These are phyloP conservation scores for Ptycholaimellus sp. DNA, from an alignment of 2,888 invertebrate genomes.

Conservation along the genomic window DNA sequence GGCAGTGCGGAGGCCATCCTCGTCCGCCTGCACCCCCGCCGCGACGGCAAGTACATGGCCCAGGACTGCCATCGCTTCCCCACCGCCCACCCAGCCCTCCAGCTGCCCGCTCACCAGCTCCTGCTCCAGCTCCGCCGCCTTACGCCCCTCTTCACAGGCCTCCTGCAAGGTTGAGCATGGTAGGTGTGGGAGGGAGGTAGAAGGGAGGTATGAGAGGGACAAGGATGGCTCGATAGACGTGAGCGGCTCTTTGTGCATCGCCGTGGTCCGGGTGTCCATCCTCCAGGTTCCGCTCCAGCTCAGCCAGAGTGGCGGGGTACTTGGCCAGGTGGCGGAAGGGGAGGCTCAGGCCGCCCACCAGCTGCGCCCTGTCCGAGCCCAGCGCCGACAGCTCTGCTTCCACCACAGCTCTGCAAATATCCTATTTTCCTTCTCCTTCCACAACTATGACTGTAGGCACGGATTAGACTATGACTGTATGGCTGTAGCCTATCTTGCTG, in stretches of 20 bases:
- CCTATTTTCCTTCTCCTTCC: not conserved
- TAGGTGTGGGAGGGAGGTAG: no score
- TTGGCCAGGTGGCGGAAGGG: slow-evolving; percentile 82
- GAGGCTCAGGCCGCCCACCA: slow-evolving; percentile 74
- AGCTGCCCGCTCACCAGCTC: no score
- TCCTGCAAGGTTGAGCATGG: no score
- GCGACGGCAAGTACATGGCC: no score
- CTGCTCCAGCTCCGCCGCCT: no score
- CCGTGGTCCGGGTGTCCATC: slow-evolving; percentile 62
- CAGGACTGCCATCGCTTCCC: no score
- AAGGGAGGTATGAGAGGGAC: slow-evolving; percentile 43
- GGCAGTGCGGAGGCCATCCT: no score
- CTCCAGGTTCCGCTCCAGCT: slow-evolving; percentile 77
- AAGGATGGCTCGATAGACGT: slow-evolving; percentile 76
- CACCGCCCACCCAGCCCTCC: no score
- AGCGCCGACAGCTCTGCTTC: slow-evolving; percentile 52
- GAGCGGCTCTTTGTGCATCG: slow-evolving; percentile 77
- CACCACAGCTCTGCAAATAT: slow-evolving; percentile 7
- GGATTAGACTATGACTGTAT: not conserved
- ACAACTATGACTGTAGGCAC: no score
- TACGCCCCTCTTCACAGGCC: no score
- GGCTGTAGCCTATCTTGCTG: not conserved
- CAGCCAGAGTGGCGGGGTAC: slow-evolving; percentile 60
- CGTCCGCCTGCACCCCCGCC: no score
- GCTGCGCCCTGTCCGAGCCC: slow-evolving; percentile 60